A percentile compares a stretch with the other conserved stretches of the same genome.
Evolutionary conservation across 2,888 invertebrate species (phyloP).

Genomic region (Drosophila anomalata): DNA sequence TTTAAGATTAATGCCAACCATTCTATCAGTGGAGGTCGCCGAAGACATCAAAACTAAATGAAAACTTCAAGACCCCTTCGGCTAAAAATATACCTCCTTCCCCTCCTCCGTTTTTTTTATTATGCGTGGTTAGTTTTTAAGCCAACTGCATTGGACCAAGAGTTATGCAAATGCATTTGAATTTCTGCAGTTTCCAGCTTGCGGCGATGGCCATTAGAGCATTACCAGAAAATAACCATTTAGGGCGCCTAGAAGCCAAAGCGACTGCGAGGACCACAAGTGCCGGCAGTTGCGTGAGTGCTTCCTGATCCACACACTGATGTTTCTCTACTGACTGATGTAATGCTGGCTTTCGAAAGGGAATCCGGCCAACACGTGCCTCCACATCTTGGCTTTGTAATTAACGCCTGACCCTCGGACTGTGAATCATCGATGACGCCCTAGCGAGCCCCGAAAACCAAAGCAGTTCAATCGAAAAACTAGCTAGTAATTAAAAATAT

Average conservation of each 20-base stretch:
- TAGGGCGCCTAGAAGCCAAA: slow-evolving; percentile 14
- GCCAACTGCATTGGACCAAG: slow-evolving; percentile 31
- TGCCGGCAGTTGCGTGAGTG: not conserved
- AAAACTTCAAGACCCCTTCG: not conserved
- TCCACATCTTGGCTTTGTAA: slow-evolving; percentile 18
- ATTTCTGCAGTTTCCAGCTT: not conserved
- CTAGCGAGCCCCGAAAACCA: slow-evolving; percentile 32
- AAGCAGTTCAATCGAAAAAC: slow-evolving; percentile 28
- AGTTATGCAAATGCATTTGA: slow-evolving; percentile 25
- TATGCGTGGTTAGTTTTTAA: slow-evolving; percentile 17
- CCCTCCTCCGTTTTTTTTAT: not conserved
- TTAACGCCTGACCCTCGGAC: slow-evolving; percentile 69
- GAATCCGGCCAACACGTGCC: not conserved
- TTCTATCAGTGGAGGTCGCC: slow-evolving; percentile 30
- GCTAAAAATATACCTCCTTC: not conserved
- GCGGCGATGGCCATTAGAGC: slow-evolving; percentile 38
- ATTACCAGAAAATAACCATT: slow-evolving; percentile 10
- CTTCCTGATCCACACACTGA: not conserved
- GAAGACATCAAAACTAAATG: not conserved
- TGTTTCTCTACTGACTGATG: not conserved
- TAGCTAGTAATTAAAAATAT: not conserved
- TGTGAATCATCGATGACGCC: slow-evolving; percentile 35
- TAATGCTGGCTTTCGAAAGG: not conserved
- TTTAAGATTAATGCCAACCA: slow-evolving; percentile 23
- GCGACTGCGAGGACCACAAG: slow-evolving; percentile 24